These are phyloP conservation scores for Amphimedon queenslandica DNA, from an alignment of 37 sponge, comb jelly and placozoan genomes.

Conservation along the genomic window DNA sequence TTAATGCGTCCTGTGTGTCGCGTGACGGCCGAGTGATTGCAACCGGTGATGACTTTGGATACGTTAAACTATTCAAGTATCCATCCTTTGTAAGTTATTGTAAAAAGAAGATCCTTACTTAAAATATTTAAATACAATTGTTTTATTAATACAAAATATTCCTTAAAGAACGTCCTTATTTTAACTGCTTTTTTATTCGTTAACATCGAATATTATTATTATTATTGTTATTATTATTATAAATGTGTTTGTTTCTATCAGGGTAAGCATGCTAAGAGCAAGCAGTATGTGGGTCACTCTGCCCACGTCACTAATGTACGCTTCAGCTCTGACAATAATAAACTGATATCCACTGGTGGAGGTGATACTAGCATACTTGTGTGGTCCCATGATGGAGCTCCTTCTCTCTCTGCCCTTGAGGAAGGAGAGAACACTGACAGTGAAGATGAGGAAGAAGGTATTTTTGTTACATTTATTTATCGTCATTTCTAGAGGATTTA, in stretches of 20 bases:
- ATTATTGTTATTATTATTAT: not conserved
- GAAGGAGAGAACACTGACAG: constrained; percentile 83
- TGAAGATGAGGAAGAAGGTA: constrained; percentile 90
- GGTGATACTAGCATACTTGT: constrained; percentile 89
- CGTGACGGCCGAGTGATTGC: constrained; percentile 75
- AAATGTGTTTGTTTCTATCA: not conserved
- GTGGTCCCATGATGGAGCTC: constrained; percentile 54
- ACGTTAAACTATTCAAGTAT: constrained; percentile 86
- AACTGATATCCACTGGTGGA: constrained; percentile 87
- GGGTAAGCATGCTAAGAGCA: constrained; percentile 92
- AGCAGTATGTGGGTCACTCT: constrained; percentile 94
- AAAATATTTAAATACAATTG: not conserved
- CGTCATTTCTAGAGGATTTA: too few species aligned
- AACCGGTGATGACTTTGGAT: constrained; percentile 98
- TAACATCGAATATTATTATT: not conserved
- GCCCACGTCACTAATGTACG: constrained; percentile 98
- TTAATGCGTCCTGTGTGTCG: constrained; percentile 90
- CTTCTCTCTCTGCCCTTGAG: not conserved
- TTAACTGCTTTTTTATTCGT: not conserved
- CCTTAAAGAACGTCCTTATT: too few species aligned
- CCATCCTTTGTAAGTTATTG: constrained; percentile 71
- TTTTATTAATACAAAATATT: too few species aligned
- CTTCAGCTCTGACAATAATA: constrained; percentile 65
- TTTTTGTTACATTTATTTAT: too few species aligned
- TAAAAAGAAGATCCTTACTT: not conserved